phyloP scores from a whole-genome alignment of 2,113 vertebrate genomes.

The Ranitomeya imitator region DNA sequence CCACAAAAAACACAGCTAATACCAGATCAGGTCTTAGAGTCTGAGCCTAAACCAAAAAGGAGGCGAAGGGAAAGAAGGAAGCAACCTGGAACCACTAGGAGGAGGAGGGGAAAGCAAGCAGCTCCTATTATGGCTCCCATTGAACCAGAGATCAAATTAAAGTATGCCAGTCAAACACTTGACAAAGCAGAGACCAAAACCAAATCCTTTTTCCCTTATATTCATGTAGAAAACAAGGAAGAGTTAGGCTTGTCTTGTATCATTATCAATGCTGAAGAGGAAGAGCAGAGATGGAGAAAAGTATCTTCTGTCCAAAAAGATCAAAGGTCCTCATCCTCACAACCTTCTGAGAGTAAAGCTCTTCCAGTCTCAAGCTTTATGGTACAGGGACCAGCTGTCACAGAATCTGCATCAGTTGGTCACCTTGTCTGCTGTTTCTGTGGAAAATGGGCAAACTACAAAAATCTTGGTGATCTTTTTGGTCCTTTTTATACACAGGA shows the following conservation, averaged over 20 bases:
- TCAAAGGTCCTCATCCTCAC: constrained; percentile 77
- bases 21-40: constrained; percentile 74
- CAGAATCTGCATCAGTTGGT: constrained; percentile 86
- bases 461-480: constrained; percentile 96
- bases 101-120: constrained; percentile 73
- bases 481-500: constrained; percentile 97
- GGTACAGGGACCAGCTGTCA: constrained; percentile 88
- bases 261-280: constrained; percentile 94
- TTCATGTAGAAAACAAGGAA: constrained; percentile 93
- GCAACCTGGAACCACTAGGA: constrained; percentile 68
- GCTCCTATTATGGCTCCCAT: constrained; percentile 75
- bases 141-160: constrained; percentile 81
- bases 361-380: constrained; percentile 89
- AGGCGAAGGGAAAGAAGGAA: constrained; percentile 82
- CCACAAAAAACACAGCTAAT: constrained; percentile 70
- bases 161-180: constrained; percentile 74
- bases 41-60: constrained; percentile 79
- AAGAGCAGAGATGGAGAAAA: constrained; percentile 78
- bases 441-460: constrained; percentile 97
- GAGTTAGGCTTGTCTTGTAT: constrained; percentile 92
- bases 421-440: constrained; percentile 95
- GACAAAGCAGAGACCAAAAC: constrained; percentile 80
- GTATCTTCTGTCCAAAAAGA: constrained; percentile 76
- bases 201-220: constrained; percentile 90
- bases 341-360: constrained; percentile 80